Percentiles rank a stretch among this genome's conserved stretches.
These are phyloP conservation scores for Chamaea fasciata DNA, from an alignment of 2,113 vertebrate species.

Conservation along the genomic window DNA sequence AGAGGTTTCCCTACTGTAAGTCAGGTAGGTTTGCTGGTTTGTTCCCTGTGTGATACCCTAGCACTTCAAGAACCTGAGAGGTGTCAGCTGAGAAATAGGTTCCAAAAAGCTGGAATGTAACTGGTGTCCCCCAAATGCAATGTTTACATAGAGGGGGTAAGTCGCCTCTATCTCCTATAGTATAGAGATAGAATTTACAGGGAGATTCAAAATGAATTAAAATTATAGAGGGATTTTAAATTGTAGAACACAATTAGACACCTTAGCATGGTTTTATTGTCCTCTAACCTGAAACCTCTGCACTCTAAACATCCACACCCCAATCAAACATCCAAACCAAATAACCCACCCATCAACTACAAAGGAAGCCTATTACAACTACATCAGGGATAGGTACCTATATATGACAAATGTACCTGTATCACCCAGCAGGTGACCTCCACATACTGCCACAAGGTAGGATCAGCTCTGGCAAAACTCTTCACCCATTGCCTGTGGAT, in stretches of 20 bases:
- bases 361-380: not conserved
- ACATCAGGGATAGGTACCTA: not conserved
- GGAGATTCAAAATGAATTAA: not conserved
- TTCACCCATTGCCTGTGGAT: not conserved
- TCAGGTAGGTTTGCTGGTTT: not conserved
- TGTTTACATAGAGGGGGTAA: not conserved
- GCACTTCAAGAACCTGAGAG: not conserved
- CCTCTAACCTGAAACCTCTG: not conserved
- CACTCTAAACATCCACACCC: not conserved
- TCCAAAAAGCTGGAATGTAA: not conserved
- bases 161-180: not conserved
- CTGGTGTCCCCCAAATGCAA: rapidly evolving
- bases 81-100: not conserved
- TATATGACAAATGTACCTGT: not conserved
- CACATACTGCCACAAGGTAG: not conserved
- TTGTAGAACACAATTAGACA: not conserved
- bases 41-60: not conserved
- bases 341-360: not conserved
- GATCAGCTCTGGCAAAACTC: not conserved
- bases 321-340: not conserved
- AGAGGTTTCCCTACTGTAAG: not conserved
- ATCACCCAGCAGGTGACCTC: not conserved
- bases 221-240: not conserved
- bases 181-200: not conserved
- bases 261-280: not conserved